Conservation (phyloP, 2,113 vertebrate genomes). For the Percopsis transmontana region DNA sequence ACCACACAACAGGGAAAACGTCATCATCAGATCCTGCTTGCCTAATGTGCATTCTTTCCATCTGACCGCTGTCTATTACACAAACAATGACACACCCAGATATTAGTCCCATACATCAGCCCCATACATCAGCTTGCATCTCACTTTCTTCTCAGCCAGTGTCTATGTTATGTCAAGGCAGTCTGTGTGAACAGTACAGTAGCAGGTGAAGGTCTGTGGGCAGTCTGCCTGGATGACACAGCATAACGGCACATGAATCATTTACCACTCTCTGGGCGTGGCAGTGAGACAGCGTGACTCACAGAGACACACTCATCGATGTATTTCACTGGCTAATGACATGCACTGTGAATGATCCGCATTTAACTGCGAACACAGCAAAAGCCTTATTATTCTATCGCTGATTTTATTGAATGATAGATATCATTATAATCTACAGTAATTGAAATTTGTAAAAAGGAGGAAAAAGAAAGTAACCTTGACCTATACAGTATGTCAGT, state of each 20-base stretch:
- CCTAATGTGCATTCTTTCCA: too few relatives aligned
- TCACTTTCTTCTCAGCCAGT: too few relatives aligned
- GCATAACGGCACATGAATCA: slow-evolving; percentile 42
- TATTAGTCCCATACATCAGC: too few relatives aligned
- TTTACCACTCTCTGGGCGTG: slow-evolving; percentile 41
- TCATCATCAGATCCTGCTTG: too few relatives aligned
- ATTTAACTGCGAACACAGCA: not conserved
- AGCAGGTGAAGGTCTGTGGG: slow-evolving; percentile 11
- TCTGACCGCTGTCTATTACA: too few relatives aligned
- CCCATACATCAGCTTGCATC: too few relatives aligned
- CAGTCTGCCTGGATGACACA: slow-evolving; percentile 4
- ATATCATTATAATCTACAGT: not conserved
- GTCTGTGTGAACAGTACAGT: not conserved
- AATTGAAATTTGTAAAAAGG: too few relatives aligned
- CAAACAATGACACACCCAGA: too few relatives aligned
- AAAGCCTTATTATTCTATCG: not conserved
- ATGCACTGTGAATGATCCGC: not conserved
- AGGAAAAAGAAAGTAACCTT: too few relatives aligned
- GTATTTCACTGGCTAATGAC: not conserved
- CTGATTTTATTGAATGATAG: not conserved
- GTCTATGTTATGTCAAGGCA: not conserved
- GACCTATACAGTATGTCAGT: too few relatives aligned
- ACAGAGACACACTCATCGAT: not conserved
- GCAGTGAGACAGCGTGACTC: not conserved
- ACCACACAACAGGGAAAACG: too few relatives aligned